Base-by-base conservation (phyloP, 2,888 invertebrate species). In the Sarcophaga caerulescens region DNA sequence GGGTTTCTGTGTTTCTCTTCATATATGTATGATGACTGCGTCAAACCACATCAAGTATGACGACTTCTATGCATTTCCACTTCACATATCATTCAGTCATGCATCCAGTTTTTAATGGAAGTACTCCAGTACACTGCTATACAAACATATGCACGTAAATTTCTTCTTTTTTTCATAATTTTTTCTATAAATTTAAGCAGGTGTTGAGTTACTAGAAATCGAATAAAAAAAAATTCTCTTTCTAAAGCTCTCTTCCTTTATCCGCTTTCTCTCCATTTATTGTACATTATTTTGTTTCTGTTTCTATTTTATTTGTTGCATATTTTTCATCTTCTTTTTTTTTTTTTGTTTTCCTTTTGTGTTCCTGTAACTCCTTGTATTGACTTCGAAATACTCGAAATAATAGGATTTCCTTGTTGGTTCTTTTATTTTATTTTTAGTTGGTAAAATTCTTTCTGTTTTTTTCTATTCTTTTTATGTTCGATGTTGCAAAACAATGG, bases 1-100 rank as follows among this genome's bases (percentile, higher is more conserved):
- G 14, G 4, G 12, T 52, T 14, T 17, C 12, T 12, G 17, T 52
- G 52, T 59, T n/a, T 74, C 47, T 75, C 25, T 79, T 10, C 81
- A 65, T 17, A 17, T 47, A 70, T 84, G 80, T 47, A 70, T 84
- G 80, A 81, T 77, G 86, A 86, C 86, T 86, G 84, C 86, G 77
- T 86, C 86, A 86, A 86, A 86, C 86, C 74, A 75, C 78, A 84
- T 81, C 77, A 86, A 86, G 83, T 81, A 74, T 75, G 73, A 68
- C n/a, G 68, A 70, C 44, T 44, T n/a, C 23, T 47, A 62, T 47
- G 45, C 60, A 25, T 70, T 74, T 74, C 35, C 35, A 81, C 75
- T 76, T 69, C 45, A 23, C 10, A 47, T 79, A 35, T 70, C 21
- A 59, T 65, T 59, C 69, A 69, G 47, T 10, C 75, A 75, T 52